Conservation (phyloP, 2,113 vertebrate species). For the Bolborhynchus lineola region DNA sequence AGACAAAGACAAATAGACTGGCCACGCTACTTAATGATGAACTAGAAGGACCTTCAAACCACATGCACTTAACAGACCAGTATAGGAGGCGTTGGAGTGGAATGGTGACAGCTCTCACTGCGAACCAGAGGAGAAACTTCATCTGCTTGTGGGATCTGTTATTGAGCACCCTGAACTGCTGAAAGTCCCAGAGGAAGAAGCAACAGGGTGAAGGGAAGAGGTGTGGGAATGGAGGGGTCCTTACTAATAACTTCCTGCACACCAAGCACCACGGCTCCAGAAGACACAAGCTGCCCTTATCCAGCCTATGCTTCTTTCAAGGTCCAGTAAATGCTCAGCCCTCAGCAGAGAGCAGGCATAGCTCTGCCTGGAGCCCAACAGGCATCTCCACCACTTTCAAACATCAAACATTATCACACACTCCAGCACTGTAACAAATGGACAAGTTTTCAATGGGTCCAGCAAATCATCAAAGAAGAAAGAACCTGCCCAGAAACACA, state of each 20-base stretch:
- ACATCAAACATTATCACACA: neutral
- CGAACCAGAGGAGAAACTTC: neutral
- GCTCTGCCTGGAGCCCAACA: neutral
- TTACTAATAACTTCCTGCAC: neutral
- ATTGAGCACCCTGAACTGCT: neutral
- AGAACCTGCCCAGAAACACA: conserved; percentile 77
- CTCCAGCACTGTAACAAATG: neutral
- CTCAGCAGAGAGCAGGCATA: neutral
- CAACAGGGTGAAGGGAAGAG: neutral
- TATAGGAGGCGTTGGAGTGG: accelerated
- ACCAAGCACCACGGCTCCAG: neutral
- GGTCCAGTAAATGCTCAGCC: neutral
- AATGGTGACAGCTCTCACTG: neutral
- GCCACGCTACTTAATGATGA: accelerated
- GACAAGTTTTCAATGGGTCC: conserved; percentile 83
- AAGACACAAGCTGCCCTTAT: neutral
- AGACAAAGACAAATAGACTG: neutral
- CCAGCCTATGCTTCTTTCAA: neutral
- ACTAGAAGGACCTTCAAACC: neutral
- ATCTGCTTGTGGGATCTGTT: neutral
- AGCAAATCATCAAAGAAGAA: conserved; percentile 78
- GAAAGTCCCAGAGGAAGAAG: neutral
- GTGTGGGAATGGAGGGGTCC: neutral
- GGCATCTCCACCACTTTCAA: neutral
- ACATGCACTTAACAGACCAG: neutral